Evolutionary conservation across 2,113 vertebrate genomes (phyloP).

Genomic region (Acinonyx jubatus): DNA sequence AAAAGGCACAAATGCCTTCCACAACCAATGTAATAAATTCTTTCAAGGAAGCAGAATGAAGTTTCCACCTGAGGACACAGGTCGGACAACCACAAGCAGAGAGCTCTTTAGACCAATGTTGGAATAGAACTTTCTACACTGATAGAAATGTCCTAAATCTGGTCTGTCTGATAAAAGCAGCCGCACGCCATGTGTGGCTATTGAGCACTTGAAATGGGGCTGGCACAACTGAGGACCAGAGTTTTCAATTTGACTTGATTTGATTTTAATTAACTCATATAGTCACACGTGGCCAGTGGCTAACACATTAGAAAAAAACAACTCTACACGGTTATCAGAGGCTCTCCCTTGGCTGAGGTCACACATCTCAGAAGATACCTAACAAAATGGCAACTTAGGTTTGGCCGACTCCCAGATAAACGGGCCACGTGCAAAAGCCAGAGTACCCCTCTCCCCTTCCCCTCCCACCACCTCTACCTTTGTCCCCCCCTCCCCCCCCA

Average conservation of each 20-base stretch:
- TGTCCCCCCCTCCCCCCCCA: neutral
- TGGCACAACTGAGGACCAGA: neutral
- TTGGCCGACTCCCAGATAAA: neutral
- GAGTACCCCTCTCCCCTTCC: neutral
- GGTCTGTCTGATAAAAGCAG: neutral
- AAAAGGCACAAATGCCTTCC: neutral
- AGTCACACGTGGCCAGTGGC: neutral
- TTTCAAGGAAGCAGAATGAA: neutral
- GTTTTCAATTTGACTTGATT: neutral
- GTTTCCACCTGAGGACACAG: neutral
- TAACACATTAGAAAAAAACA: neutral
- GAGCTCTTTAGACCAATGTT: neutral
- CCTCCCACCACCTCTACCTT: neutral
- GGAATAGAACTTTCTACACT: neutral
- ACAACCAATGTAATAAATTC: neutral
- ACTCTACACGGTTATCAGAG: neutral
- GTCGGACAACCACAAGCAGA: neutral
- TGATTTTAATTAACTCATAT: neutral
- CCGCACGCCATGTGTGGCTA: neutral
- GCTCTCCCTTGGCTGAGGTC: neutral
- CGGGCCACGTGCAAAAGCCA: neutral
- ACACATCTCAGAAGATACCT: neutral
- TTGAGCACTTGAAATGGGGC: neutral
- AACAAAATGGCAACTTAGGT: neutral
- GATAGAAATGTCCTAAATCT: fast-evolving